Conservation (phyloP, 2,113 vertebrate species). For the Lophotis ruficrista region DNA sequence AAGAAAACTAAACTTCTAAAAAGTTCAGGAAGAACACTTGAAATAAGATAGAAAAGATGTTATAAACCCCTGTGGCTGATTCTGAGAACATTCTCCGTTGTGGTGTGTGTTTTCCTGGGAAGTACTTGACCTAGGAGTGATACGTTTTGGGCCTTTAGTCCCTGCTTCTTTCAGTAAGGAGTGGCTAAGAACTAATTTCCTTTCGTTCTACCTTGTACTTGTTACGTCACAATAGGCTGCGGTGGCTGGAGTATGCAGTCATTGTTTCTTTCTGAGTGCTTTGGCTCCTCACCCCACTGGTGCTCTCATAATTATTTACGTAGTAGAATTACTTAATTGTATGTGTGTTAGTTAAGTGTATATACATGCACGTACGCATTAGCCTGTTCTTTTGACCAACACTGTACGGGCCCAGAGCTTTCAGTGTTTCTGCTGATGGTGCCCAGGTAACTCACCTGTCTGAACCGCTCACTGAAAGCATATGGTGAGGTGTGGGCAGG, state of each 20-base stretch:
- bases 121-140: background rate
- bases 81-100: background rate
- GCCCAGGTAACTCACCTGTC: background rate
- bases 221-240: background rate
- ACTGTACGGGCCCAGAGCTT: background rate
- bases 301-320: background rate
- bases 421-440: background rate
- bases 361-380: background rate
- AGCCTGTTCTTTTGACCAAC: background rate
- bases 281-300: background rate
- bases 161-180: background rate
- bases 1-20: background rate
- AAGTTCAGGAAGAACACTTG: background rate
- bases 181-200: background rate
- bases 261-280: background rate
- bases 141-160: background rate
- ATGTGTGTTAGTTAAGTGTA: background rate
- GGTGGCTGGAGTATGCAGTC: rapidly evolving
- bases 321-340: background rate
- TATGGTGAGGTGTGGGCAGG: background rate
- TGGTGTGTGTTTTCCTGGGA: background rate
- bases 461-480: background rate
- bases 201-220: background rate
- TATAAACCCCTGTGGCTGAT: background rate
- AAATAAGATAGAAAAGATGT: background rate